Base-by-base conservation (phyloP, 2,113 vertebrate species). In the Xenopus laevis region DNA sequence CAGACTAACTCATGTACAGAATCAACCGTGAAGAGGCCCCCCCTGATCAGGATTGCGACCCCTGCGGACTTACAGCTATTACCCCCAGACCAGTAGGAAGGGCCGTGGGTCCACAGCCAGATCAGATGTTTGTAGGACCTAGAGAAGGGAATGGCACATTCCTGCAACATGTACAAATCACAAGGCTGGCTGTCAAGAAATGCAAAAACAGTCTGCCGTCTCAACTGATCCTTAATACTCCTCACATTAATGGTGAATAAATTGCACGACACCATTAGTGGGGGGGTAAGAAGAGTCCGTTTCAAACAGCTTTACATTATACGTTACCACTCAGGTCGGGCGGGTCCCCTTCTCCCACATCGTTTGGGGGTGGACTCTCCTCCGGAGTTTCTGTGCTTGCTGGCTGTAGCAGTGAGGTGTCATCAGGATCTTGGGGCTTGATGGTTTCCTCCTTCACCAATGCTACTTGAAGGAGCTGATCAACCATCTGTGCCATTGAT, bases 51-150 rank as follows among this genome's bases (percentile, higher is more conserved):
- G 13, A 71, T 44, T 1, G 68, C 58, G 13, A 70, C 68, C 13
- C 50, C 53, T 40, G 23, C 52, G 1, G 53, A 15, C 45, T 23
- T 23, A 12, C 4, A 18, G 7, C 10, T 13, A 15, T 27, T 21
- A 9, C 53, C 53, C 15, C 52, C 68, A 18, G 27, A 59, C 23
- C 53, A 71, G 15, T 71, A 59, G 68, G 68, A 71, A n/a, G 52
- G 53, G 1, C 50, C 30, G 4, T 69, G 67, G 21, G 21, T 20
- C 53, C 53, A 71, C 68, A 59, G 53, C 23, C 33, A 17, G 4
- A 11, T 0, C 0, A 59, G 27, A 13, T 59, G 16, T 4, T 4
- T 59, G 17, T 59, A 53, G 0, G 16, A 20, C 8, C 53, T 40
- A 15, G 27, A 40, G 17, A 27, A 23, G 11, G 9, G 46, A 13